Percentiles rank a stretch among this genome's conserved stretches.
Evolutionary conservation across 2,113 vertebrate species (phyloP).

Genomic region (Onychostoma macrolepis): DNA sequence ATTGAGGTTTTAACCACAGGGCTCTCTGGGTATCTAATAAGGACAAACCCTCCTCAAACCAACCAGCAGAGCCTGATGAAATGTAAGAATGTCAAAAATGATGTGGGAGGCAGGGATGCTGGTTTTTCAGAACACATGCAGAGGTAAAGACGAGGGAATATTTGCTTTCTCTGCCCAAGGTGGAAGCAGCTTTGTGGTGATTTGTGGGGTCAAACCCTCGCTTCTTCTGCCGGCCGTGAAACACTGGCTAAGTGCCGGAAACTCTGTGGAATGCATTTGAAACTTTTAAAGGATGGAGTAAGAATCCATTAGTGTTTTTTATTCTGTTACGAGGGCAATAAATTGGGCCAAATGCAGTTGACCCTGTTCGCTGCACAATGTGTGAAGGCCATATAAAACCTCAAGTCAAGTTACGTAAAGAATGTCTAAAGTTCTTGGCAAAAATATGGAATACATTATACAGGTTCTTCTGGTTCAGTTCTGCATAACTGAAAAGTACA

Average conservation of each 20-base stretch:
- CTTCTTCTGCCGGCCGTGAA: slow-evolving; percentile 5
- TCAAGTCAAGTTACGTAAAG: not conserved
- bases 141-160: slow-evolving; percentile 24
- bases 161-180: not conserved
- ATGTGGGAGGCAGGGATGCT: slow-evolving; percentile 47
- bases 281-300: not conserved
- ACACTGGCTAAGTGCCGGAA: not conserved
- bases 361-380: not conserved
- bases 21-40: slow-evolving; percentile 26
- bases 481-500: not conserved
- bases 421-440: not conserved
- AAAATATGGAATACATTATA: not conserved
- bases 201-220: slow-evolving; percentile 12
- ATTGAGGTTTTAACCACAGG: slow-evolving; percentile 38
- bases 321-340: not conserved
- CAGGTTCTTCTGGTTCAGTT: slow-evolving; percentile 11
- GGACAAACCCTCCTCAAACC: slow-evolving; percentile 15
- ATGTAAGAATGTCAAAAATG: slow-evolving; percentile 47
- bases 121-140: slow-evolving; percentile 23
- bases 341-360: not conserved
- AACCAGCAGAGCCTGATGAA: slow-evolving; percentile 22
- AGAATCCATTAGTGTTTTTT: not conserved
- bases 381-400: not conserved
- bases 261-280: not conserved
- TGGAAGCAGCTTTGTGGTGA: not conserved